Evolutionary conservation across 2,797 vertebrate genomes (phyloP).

Genomic region (Phyllotis vaccarum): DNA sequence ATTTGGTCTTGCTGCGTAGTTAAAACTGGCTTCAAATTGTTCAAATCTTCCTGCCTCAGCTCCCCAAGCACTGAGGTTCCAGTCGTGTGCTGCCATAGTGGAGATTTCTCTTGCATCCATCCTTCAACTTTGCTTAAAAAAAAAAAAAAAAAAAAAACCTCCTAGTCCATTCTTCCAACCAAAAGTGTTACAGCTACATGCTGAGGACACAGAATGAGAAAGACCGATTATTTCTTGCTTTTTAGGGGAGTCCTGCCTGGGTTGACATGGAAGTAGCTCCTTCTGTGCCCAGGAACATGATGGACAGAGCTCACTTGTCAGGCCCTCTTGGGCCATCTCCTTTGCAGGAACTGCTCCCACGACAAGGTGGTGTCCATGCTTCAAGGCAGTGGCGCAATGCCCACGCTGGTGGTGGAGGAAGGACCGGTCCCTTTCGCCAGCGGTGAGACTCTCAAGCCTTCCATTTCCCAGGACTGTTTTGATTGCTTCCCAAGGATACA

Average conservation of each 20-base stretch:
- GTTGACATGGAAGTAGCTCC: too few relatives aligned
- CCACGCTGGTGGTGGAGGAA: constrained; percentile 97
- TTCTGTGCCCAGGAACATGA: not conserved
- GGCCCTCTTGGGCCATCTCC: constrained; percentile 66
- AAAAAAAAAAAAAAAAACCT: not conserved
- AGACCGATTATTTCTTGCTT: not conserved
- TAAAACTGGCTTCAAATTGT: not conserved
- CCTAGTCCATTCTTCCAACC: not conserved
- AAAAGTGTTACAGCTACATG: not conserved
- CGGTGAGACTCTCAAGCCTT: constrained; percentile 82
- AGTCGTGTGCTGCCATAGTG: not conserved
- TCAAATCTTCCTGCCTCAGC: not conserved
- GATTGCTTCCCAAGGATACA: not conserved
- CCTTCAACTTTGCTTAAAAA: too few relatives aligned
- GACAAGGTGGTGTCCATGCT: constrained; percentile 99
- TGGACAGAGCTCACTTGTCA: not conserved
- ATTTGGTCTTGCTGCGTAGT: not conserved
- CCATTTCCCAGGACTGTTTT: not conserved
- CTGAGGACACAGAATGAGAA: not conserved
- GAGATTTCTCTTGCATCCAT: not conserved
- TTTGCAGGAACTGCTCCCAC: constrained; percentile 96
- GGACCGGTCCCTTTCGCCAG: constrained; percentile 91
- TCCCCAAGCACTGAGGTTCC: not conserved
- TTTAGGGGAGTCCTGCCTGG: not conserved
- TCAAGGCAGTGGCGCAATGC: constrained; percentile 98